Evolutionary conservation across 2,113 vertebrate genomes (phyloP).

Genomic region (Centropus unirufus): DNA sequence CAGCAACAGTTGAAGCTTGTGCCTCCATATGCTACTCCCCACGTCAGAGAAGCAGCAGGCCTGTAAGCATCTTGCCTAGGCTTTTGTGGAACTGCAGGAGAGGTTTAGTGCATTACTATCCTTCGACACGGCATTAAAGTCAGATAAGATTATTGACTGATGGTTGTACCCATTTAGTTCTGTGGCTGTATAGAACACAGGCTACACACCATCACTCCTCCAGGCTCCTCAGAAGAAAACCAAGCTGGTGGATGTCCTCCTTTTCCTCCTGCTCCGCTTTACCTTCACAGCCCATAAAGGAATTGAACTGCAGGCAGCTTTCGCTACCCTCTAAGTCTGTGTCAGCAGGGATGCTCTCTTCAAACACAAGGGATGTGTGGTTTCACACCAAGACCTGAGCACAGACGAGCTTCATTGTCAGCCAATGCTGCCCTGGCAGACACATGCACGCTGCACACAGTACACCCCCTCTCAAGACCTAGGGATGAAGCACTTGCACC

Average conservation of each 20-base stretch:
- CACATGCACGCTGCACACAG: background rate
- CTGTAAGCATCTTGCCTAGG: too few relatives aligned
- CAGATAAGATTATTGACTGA: background rate
- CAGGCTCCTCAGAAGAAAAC: background rate
- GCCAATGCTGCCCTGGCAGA: background rate
- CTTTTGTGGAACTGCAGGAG: background rate
- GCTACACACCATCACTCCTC: background rate
- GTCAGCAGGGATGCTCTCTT: background rate
- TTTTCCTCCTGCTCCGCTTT: background rate
- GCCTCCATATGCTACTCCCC: background rate
- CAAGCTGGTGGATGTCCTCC: background rate
- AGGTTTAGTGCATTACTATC: background rate
- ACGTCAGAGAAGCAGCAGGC: background rate
- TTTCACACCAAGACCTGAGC: background rate
- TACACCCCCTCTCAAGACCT: background rate
- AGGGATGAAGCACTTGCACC: background rate
- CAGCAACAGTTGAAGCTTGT: background rate
- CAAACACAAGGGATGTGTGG: background rate
- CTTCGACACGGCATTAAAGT: background rate
- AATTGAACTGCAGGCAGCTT: background rate
- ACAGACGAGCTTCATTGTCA: background rate
- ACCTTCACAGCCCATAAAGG: accelerated
- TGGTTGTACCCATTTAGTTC: background rate
- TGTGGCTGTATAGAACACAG: background rate
- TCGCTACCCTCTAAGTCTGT: background rate